Evolutionary conservation across 2,888 invertebrate genomes (phyloP).

Genomic region (Heliconius ethilla): DNA sequence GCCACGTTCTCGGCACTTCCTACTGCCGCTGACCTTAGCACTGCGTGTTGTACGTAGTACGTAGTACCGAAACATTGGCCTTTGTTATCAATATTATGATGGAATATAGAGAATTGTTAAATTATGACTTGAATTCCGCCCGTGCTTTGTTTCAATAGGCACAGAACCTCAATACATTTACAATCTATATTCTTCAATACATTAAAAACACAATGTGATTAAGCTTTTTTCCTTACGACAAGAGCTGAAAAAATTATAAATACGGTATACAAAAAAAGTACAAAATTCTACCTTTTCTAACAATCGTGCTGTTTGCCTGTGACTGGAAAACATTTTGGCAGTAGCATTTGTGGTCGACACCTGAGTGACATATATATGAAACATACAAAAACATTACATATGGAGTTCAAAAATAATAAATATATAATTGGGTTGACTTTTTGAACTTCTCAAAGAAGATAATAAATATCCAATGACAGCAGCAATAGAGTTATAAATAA

Average conservation of each 20-base stretch:
- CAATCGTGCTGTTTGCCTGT: neutral
- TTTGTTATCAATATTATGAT: conserved; percentile 29
- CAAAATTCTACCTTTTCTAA: neutral
- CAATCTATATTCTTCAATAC: neutral
- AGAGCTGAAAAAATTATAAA: neutral
- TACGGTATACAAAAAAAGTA: neutral
- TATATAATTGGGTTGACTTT: neutral
- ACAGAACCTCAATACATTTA: neutral
- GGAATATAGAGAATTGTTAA: neutral
- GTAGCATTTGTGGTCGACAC: neutral
- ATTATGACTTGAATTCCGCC: neutral
- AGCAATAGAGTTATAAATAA: neutral
- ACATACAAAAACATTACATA: neutral
- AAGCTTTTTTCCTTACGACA: neutral
- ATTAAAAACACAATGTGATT: neutral
- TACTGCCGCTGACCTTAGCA: conserved; percentile 43
- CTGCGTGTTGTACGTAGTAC: conserved; percentile 30
- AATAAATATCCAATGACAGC: neutral
- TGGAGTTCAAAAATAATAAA: neutral
- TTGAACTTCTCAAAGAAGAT: neutral
- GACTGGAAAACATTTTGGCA: too few species aligned
- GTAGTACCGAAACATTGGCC: conserved; percentile 23
- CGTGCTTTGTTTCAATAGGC: neutral
- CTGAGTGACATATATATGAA: conserved; percentile 11
- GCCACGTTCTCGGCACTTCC: conserved; percentile 35